A percentile compares a stretch with the other conserved stretches of the same genome.
Conservation (phyloP, 2,888 invertebrate species). For the Aromia moschata region DNA sequence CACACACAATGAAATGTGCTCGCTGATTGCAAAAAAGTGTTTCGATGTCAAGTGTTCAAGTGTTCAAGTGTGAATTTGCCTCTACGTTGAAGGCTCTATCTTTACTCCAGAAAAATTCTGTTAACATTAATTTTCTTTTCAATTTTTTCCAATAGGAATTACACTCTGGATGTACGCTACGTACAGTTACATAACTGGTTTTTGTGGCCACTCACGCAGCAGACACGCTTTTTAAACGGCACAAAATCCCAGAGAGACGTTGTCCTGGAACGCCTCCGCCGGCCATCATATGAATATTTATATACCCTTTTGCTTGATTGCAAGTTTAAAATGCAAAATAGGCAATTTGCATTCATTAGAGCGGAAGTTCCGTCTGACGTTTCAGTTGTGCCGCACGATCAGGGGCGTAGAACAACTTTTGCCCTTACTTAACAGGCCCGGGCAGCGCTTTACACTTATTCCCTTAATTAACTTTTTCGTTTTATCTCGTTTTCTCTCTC, state of each 20-base stretch:
- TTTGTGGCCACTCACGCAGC: conserved; percentile 4
- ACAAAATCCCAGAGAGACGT: conserved; percentile 17
- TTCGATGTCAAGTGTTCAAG: no score
- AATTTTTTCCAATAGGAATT: no score
- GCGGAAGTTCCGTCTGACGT: conserved; percentile 39
- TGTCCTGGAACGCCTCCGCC: conserved; percentile 23
- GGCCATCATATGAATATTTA: conserved; percentile 59
- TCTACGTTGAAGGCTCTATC: no score
- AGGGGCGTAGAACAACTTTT: conserved; percentile 13
- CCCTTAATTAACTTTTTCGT: background rate
- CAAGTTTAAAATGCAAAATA: conserved; percentile 63
- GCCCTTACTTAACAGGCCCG: no score
- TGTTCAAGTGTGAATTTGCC: no score
- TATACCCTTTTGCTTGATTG: conserved; percentile 60
- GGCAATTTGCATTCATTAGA: conserved; percentile 61
- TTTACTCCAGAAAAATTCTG: no score
- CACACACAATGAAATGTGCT: no score
- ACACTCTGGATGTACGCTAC: background rate
- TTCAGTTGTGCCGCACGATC: conserved; percentile 31
- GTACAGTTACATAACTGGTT: conserved; percentile 3
- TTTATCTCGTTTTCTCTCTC: no score
- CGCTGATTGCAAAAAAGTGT: no score
- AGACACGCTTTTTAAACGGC: conserved; percentile 14
- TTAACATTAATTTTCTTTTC: no score
- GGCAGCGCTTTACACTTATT: background rate